Evolutionary conservation across 2,888 invertebrate genomes (phyloP).

Genomic region (Crepidodera aurea): DNA sequence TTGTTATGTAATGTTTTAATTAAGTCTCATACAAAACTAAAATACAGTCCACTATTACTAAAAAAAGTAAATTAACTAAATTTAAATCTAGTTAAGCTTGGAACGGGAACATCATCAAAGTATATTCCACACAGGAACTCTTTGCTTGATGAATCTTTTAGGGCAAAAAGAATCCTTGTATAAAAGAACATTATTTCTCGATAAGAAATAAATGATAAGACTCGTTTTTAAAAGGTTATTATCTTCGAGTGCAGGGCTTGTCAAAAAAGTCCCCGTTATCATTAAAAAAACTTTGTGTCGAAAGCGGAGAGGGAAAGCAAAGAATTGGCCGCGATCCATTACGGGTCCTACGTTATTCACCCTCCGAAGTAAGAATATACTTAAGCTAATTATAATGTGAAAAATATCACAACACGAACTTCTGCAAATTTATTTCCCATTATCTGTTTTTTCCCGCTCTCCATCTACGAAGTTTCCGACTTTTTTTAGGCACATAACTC

Average conservation of each 20-base stretch:
- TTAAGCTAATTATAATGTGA: constrained; percentile 60
- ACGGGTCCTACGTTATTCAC: constrained; percentile 36
- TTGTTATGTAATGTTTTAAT: too few species aligned
- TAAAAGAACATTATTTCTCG: not conserved
- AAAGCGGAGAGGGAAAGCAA: constrained; percentile 21
- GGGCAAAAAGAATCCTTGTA: too few species aligned
- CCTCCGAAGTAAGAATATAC: constrained; percentile 45
- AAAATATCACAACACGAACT: constrained; percentile 60
- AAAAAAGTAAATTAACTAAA: too few species aligned
- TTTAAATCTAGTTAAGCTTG: too few species aligned
- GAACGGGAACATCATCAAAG: too few species aligned
- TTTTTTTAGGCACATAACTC: constrained; percentile 60
- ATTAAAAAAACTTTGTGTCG: constrained; percentile 34
- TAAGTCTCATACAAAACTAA: too few species aligned
- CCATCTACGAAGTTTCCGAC: constrained; percentile 59
- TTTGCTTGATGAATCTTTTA: too few species aligned
- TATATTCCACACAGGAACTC: too few species aligned
- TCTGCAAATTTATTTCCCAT: constrained; percentile 63
- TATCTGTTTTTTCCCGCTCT: constrained; percentile 62
- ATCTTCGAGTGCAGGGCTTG: not conserved
- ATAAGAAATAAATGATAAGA: not conserved
- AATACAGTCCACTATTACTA: too few species aligned
- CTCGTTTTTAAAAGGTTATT: not conserved
- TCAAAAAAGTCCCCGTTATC: constrained; percentile 21
- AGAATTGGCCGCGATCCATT: constrained; percentile 38